Percentiles rank a stretch among this genome's conserved stretches.
phyloP scores from a whole-genome alignment of 2,113 vertebrate species.

The Dromaius novaehollandiae region DNA sequence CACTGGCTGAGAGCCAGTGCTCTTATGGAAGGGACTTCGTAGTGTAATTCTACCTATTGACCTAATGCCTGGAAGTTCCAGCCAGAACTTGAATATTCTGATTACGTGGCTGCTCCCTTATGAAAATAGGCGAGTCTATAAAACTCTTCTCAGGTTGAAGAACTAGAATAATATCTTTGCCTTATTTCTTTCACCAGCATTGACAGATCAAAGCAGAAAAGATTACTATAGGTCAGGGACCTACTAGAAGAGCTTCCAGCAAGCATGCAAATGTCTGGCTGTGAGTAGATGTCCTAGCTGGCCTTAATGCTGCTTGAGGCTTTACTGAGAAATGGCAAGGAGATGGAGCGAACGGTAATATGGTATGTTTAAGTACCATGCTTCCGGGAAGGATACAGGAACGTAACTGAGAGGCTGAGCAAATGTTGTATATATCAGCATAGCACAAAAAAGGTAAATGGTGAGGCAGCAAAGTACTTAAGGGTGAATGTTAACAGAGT shows the following conservation, averaged over 20 bases:
- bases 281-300: not conserved
- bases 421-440: not conserved
- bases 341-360: not conserved
- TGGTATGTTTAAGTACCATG: not conserved
- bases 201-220: not conserved
- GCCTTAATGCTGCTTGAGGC: not conserved
- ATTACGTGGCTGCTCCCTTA: not conserved
- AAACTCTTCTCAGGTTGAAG: not conserved
- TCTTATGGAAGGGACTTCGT: conserved; percentile 14
- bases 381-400: not conserved
- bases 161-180: not conserved
- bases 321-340: not conserved
- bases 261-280: not conserved
- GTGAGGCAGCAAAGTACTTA: not conserved
- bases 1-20: conserved; percentile 2
- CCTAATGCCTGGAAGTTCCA: conserved; percentile 17
- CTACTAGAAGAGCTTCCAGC: not conserved
- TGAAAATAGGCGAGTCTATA: not conserved
- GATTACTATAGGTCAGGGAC: not conserved
- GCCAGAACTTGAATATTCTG: not conserved
- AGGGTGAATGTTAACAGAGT: not conserved
- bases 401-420: not conserved
- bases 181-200: not conserved
- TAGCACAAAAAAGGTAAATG: not conserved
- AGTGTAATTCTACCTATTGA: conserved; percentile 23